These are phyloP conservation scores for Marisa cornuarietis DNA, from an alignment of 1,140 invertebrate genomes.

Conservation along the genomic window DNA sequence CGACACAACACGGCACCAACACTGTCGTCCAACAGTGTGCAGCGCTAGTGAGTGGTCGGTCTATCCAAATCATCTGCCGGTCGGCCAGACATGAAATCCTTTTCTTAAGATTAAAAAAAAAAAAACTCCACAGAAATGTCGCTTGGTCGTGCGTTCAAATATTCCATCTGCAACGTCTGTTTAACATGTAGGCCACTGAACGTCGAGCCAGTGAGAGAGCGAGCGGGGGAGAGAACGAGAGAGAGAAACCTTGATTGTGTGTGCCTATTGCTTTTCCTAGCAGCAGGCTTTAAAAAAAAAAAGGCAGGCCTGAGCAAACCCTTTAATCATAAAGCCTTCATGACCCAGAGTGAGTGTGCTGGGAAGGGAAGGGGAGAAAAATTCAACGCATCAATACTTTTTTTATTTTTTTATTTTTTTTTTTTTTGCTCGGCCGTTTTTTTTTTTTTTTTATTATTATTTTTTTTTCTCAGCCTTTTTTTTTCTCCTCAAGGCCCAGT, in stretches of 20 bases:
- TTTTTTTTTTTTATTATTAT: constrained; percentile 8
- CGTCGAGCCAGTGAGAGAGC: background rate
- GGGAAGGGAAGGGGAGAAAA: constrained; percentile 8
- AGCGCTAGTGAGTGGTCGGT: no score
- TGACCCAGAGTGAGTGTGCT: constrained; percentile 12
- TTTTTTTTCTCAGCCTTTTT: constrained; percentile 11
- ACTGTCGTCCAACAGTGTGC: no score
- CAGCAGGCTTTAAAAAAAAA: constrained; percentile 2
- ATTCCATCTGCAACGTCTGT: constrained; percentile 8
- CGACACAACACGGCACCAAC: no score
- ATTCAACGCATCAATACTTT: background rate
- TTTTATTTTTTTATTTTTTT: constrained; percentile 15
- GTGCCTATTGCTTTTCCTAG: constrained; percentile 12
- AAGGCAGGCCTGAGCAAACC: constrained; percentile 18
- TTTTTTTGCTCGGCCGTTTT: background rate
- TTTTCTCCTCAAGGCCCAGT: background rate
- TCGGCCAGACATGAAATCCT: no score
- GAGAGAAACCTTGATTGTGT: constrained; percentile 15
- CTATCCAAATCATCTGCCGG: no score
- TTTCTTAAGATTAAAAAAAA: no score
- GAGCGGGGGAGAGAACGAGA: background rate
- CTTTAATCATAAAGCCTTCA: constrained; percentile 23
- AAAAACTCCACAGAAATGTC: no score
- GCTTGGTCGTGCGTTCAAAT: constrained; percentile 4
- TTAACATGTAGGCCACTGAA: constrained; percentile 2